A percentile compares a stretch with the other conserved stretches of the same genome.
Conservation (phyloP, 2,113 vertebrate genomes). For the Antigone vipio region DNA sequence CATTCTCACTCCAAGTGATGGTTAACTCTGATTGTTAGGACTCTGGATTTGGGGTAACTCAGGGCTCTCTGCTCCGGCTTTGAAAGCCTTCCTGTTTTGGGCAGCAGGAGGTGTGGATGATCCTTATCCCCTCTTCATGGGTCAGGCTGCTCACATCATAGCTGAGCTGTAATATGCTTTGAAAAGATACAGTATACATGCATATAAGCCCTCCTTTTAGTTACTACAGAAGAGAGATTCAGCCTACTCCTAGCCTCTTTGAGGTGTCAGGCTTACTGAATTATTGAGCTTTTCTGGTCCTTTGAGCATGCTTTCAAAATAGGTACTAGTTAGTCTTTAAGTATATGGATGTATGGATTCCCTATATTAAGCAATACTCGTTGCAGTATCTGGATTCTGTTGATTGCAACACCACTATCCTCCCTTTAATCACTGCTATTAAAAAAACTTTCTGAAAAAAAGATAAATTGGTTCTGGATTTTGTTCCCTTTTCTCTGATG, state of each 20-base stretch:
- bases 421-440: neutral
- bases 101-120: neutral
- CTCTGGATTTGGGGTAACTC: neutral
- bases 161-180: neutral
- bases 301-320: conserved; percentile 9
- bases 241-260: neutral
- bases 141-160: neutral
- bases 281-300: conserved; percentile 4
- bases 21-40: neutral
- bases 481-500: neutral
- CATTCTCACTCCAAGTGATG: neutral
- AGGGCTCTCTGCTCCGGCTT: neutral
- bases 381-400: neutral
- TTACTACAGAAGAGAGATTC: neutral
- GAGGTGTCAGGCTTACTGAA: neutral
- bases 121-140: neutral
- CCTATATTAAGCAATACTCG: neutral
- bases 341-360: neutral
- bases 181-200: neutral
- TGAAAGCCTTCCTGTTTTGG: neutral
- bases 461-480: neutral
- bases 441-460: neutral
- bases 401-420: neutral
- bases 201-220: neutral
- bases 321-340: neutral